Conservation (phyloP, 1,140 invertebrate genomes). For the Nymphalis io region DNA sequence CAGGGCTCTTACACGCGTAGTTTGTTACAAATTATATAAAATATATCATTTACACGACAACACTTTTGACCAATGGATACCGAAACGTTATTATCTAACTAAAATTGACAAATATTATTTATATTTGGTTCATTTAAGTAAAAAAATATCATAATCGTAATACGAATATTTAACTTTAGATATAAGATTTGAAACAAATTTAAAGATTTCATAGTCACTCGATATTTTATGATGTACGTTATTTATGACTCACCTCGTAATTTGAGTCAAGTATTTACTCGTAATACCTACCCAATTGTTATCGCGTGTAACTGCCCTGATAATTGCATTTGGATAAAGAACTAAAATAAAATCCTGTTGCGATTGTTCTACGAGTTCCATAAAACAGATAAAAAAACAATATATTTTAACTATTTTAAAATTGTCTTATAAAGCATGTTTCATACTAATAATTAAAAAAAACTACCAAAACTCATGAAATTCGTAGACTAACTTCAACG, state of each 20-base stretch:
- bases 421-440: background rate
- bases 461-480: background rate
- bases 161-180: background rate
- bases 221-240: too few species aligned
- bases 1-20: constrained; percentile 19
- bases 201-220: too few species aligned
- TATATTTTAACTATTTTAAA: constrained; percentile 6
- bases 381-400: background rate
- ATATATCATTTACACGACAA: background rate
- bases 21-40: constrained; percentile 18
- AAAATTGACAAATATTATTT: background rate
- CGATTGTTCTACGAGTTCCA: constrained; percentile 5
- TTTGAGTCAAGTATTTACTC: too few species aligned
- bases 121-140: background rate
- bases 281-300: too few species aligned
- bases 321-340: constrained; percentile 16
- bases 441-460: background rate
- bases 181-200: background rate
- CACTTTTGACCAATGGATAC: background rate
- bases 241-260: too few species aligned
- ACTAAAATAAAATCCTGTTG: constrained; percentile 1
- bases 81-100: background rate
- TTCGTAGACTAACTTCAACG: constrained; percentile 11
- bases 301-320: constrained; percentile 32
- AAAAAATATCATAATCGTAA: too few species aligned